Evolutionary conservation across 1,140 invertebrate genomes (phyloP), one percentile per base, ranked within the genome.

Genomic region (Globodera ellingtonae): DNA sequence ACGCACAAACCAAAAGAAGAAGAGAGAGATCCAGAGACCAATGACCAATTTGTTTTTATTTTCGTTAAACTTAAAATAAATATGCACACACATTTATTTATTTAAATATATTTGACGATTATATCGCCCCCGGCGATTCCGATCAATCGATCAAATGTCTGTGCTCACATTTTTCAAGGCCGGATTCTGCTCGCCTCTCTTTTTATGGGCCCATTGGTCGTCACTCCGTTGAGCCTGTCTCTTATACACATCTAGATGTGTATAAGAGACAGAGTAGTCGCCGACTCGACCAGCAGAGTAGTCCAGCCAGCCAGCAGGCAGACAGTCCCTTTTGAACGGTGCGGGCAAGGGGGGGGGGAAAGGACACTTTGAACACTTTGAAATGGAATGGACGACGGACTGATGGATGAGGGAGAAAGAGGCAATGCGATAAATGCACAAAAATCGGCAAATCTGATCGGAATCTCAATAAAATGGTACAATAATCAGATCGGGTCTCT

Each of bases 201-300:
- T 48, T 24, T 67, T 24, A 6, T 62, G 18, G 65, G 50, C 35
- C 75, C 75, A 10, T 62, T 77, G 50, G 4, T 77, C 50, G 44
- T 77, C 21, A 44, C 75, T 15, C 21, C 67, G 24, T 70, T 70
- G 35, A n/a, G n/a, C n/a, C n/a, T n/a, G n/a, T n/a, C n/a, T n/a
- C n/a, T n/a, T n/a, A n/a, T n/a, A n/a, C n/a, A n/a, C n/a, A n/a
- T n/a, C n/a, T n/a, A n/a, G n/a, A n/a, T n/a, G n/a, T n/a, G n/a
- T n/a, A n/a, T n/a, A n/a, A n/a, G n/a, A n/a, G n/a, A n/a, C n/a
- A n/a, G 56, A 62, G 18, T 10, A 62, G 56, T 62, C 56, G 56
- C 56, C 35, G 35, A 35, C 35, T 35, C 35, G 35, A 35, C 35
- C 56, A 62, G 56, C 56, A 52, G 52, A 9, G 52, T 35, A 35